A percentile compares a stretch with the other conserved stretches of the same genome.
Evolutionary conservation across 2,113 vertebrate species (phyloP).

Genomic region (Thunnus thynnus): DNA sequence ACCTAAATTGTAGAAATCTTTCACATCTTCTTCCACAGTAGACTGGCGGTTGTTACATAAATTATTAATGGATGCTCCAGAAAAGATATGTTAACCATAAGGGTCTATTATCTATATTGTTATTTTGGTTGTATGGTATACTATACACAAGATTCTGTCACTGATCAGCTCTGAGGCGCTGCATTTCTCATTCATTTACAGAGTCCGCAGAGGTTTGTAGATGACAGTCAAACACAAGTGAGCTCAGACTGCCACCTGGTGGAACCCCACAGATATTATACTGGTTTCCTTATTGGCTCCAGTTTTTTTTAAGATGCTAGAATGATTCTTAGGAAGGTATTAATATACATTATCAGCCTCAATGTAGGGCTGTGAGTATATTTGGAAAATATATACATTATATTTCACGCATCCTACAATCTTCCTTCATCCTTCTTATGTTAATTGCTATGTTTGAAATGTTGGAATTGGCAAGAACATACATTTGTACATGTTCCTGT

Average conservation of each 20-base stretch:
- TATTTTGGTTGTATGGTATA: constrained; percentile 21
- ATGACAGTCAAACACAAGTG: neutral
- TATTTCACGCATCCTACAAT: neutral
- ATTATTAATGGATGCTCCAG: constrained; percentile 10
- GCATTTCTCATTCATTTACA: constrained; percentile 39
- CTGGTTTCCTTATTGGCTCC: neutral
- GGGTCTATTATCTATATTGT: neutral
- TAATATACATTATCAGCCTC: neutral
- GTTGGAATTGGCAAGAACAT: neutral
- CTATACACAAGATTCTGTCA: constrained; percentile 5
- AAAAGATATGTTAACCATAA: neutral
- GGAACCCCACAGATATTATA: constrained; percentile 31
- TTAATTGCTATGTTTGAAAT: neutral
- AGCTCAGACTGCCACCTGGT: constrained; percentile 43
- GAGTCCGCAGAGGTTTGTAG: constrained; percentile 38
- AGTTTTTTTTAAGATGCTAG: neutral
- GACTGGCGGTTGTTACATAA: neutral
- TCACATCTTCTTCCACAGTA: neutral
- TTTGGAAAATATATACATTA: neutral
- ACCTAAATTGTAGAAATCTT: neutral
- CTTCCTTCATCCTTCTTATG: too few species aligned
- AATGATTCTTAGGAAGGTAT: neutral
- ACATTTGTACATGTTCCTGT: too few species aligned
- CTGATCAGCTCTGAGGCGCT: constrained; percentile 17
- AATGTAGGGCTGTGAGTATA: neutral